Base-by-base conservation (phyloP, 2,113 vertebrate genomes). In the Cebus imitator region DNA sequence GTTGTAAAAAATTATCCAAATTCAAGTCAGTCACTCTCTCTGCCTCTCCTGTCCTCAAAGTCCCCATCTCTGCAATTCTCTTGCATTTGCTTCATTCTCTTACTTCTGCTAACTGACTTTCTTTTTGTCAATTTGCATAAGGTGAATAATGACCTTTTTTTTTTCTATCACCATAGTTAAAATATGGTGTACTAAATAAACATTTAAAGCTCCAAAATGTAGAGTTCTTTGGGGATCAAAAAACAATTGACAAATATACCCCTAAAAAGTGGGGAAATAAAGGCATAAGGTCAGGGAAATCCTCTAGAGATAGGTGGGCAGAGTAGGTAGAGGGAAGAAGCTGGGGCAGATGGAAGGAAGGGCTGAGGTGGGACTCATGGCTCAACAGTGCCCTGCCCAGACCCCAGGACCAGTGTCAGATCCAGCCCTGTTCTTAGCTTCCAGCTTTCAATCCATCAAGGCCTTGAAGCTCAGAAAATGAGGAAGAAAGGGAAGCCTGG, bases 51-150 rank as follows among this genome's bases (percentile, higher is more conserved):
- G 0, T 25, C 8, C 17, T 76, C 13, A 81, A 30, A 18, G 14
- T 32, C 72, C 27, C 18, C 4, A 27, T 45, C 55, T 88, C 37
- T 91, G 70, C 6, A 20, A 1, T 86, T 87, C 40, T 25, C 64
- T 58, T 58, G 20, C 3, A 8, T 58, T 84, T 58, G 0, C 21
- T 91, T 86, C 21, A 18, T 75, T 84, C 61, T 61, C 16, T 92
- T 10, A 6, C 14, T 66, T 81, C 8, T 76, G 40, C 76, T 70
- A 80, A 68, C 17, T 75, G n/a, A 48, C 32, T 66, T 81, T 92
- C 78, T 93, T 64, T 79, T 45, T 52, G 37, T 94, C 35, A 75
- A 82, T 91, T 94, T 75, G 21, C 9, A 48, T 25, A 64, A 66
- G 55, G 27, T 75, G 37, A 95, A 78, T 86, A 52, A 75, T 72